Percentiles rank a stretch among this genome's conserved stretches.
phyloP scores from a whole-genome alignment of 53 echinoderm and acorn worm genomes.

The Glandiceps talaboti region DNA sequence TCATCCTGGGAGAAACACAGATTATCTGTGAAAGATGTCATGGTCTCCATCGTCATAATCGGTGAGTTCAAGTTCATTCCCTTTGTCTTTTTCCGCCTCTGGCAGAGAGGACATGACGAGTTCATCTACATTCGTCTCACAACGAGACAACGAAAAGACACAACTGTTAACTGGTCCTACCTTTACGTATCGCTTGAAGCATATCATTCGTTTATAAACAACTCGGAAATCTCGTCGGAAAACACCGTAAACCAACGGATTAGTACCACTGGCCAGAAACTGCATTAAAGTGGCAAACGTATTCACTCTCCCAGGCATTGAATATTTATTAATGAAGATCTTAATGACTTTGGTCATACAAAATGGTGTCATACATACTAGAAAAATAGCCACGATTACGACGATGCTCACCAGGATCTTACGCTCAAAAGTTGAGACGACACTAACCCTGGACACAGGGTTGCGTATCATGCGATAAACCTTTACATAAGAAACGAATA shows the following conservation, averaged over 20 bases:
- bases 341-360: conserved; percentile 50
- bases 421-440: conserved; percentile 5
- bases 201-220: conserved; percentile 21
- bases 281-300: conserved; percentile 18
- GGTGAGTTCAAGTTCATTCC: too few relatives aligned
- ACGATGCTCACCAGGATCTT: conserved; percentile 21
- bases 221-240: conserved; percentile 36
- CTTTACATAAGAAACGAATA: conserved; percentile 20
- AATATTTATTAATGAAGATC: conserved; percentile 15
- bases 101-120: too few relatives aligned
- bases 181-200: conserved; percentile 7
- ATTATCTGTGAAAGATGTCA: too few relatives aligned
- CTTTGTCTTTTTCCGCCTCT: too few relatives aligned
- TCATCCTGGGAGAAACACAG: too few relatives aligned
- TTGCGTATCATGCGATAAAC: conserved; percentile 20
- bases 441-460: background rate
- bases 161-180: background rate
- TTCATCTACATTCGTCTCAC: too few relatives aligned
- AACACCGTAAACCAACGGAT: conserved; percentile 44
- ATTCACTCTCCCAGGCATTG: conserved; percentile 19
- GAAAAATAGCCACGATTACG: conserved; percentile 29
- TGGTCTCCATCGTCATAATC: too few relatives aligned
- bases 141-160: background rate
- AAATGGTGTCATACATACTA: conserved; percentile 41
- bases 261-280: conserved; percentile 40